phyloP scores from a whole-genome alignment of 2,888 invertebrate genomes.

The Lymantria monacha region DNA sequence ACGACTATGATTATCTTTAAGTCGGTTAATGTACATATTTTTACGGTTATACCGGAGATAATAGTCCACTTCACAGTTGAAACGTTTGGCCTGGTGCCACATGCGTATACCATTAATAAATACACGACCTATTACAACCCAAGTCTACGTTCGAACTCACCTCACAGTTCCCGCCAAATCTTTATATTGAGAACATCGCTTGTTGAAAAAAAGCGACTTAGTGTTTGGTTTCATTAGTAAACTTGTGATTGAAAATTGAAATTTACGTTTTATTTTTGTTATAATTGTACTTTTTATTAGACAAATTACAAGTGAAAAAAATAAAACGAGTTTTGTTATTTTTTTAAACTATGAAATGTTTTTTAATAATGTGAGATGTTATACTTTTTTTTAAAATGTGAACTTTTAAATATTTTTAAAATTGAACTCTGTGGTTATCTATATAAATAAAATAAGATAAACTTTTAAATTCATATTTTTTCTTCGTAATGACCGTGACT shows the following conservation, averaged over 20 bases:
- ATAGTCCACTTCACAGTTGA: conserved; percentile 17
- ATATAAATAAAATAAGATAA: background rate
- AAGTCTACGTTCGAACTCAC: conserved; percentile 1
- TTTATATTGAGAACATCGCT: conserved; percentile 10
- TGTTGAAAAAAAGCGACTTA: conserved; percentile 1
- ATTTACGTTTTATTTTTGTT: too few relatives aligned
- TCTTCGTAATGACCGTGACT: background rate
- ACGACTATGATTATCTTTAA: too few relatives aligned
- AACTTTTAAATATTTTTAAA: too few relatives aligned
- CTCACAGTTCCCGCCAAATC: conserved; percentile 12
- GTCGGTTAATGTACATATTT: background rate
- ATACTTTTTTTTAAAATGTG: too few relatives aligned
- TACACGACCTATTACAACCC: conserved; percentile 18
- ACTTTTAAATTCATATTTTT: background rate
- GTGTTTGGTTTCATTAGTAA: too few relatives aligned
- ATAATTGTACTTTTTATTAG: too few relatives aligned
- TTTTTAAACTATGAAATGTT: too few relatives aligned
- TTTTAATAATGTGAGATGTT: too few relatives aligned
- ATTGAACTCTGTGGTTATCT: too few relatives aligned
- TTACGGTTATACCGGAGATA: background rate
- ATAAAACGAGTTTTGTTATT: too few relatives aligned
- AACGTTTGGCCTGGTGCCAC: conserved; percentile 41
- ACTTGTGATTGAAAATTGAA: too few relatives aligned
- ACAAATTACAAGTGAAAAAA: too few relatives aligned
- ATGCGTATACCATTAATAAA: conserved; percentile 39